These are phyloP conservation scores for Tetragonula carbonaria DNA, from an alignment of 2,888 invertebrate genomes.

Conservation along the genomic window DNA sequence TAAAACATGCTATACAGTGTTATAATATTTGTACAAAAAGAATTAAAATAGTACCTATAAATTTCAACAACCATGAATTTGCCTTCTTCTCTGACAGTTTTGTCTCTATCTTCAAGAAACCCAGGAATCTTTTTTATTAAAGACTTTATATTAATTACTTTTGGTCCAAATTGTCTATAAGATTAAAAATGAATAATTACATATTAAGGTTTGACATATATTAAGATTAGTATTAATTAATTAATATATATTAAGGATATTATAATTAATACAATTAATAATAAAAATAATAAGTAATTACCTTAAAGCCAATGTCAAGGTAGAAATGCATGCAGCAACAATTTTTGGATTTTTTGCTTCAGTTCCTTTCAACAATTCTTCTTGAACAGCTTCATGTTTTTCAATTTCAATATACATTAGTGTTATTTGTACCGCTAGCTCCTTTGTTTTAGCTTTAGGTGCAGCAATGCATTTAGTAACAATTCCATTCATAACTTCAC, in stretches of 20 bases:
- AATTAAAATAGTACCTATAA: conserved; percentile 86
- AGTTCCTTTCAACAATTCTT: conserved; percentile 96
- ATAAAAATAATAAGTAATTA: conserved; percentile 66
- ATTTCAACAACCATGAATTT: conserved; percentile 96
- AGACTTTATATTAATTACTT: conserved; percentile 94
- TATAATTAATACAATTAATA: background rate
- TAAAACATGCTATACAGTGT: background rate
- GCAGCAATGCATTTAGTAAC: conserved; percentile 97
- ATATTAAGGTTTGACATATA: background rate
- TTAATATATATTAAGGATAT: background rate
- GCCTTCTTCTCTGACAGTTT: conserved; percentile 95
- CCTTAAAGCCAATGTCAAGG: conserved; percentile 90
- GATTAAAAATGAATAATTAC: conserved; percentile 28
- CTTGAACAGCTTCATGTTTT: conserved; percentile 94
- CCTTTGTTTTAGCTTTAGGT: conserved; percentile 95
- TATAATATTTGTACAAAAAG: background rate
- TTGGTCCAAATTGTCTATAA: conserved; percentile 93
- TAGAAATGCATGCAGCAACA: conserved; percentile 92
- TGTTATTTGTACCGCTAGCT: conserved; percentile 94
- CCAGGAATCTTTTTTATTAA: conserved; percentile 94
- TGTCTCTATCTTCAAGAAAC: conserved; percentile 95
- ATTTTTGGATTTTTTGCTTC: conserved; percentile 98
- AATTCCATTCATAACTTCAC: conserved; percentile 95
- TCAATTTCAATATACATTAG: conserved; percentile 98
- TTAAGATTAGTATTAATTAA: background rate